Base-by-base conservation (phyloP, 37 sponge, comb jelly and placozoan genomes). In the Cliona cf. orientalis region DNA sequence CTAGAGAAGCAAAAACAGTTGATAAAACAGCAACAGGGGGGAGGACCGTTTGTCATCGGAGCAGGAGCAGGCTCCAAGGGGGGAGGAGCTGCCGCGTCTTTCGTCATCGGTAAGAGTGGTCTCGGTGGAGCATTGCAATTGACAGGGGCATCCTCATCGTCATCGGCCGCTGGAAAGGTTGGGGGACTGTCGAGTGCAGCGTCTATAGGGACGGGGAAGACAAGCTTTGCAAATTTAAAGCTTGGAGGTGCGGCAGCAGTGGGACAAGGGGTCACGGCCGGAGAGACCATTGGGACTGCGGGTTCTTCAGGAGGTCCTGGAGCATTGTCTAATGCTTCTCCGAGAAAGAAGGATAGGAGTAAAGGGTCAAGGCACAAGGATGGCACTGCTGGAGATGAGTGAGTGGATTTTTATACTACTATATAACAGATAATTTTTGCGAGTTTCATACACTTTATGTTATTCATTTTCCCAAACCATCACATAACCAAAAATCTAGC, bases 11-110 rank as follows among this genome's bases (percentile, higher is more conserved):
- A 78, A 42, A 34, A 60, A 44, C 65, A 58, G 26, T 34, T 84
- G 60, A 56, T 76, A 0, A 61, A 67, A 46, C 69, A 85, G 45
- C 85, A 77, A 49, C 85, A 77, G 46, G 59, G 5, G n/a, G n/a
- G n/a, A n/a, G n/a, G n/a, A n/a, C 36, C 53, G 0, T 59, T 75
- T 2, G 41, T 40, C 17, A 58, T 63, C 49, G 56, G 26, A 29
- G 66, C 46, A 31, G 1, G 44, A 26, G 2, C 56, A 26, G 65
- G 32, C 12, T 21, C 66, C 12, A 33, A 45, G 11, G 46, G 4
- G 11, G 46, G 4, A 17, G 31, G 1, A 4, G 36, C 25, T 29
- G 55, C 68, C 46, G 7, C 17, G 45, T 39, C 71, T 17, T 17
- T 2, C 71, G 7, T 70, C 71, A 70, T 22, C 17, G 67, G 67